These are phyloP conservation scores for Andrena cerasifolii DNA, from an alignment of 1,140 invertebrate genomes.

Conservation along the genomic window DNA sequence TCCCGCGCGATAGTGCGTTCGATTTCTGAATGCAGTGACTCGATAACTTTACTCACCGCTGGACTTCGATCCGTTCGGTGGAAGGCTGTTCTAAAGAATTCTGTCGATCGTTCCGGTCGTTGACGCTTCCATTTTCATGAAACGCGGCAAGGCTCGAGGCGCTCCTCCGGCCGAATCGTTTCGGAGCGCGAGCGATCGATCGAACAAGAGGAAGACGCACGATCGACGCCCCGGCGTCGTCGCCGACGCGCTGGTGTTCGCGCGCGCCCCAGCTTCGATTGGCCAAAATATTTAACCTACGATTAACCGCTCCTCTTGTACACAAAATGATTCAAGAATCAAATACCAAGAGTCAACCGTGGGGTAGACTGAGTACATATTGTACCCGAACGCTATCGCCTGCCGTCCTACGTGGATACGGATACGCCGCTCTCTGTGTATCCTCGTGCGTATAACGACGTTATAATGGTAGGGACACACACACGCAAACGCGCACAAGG, in stretches of 20 bases:
- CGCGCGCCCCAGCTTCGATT: conserved; percentile 34
- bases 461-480: conserved; percentile 62
- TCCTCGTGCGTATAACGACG: conserved; percentile 54
- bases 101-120: too few species aligned
- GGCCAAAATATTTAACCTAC: conserved; percentile 81
- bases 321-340: conserved; percentile 82
- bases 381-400: conserved; percentile 75
- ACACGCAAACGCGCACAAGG: conserved; percentile 16
- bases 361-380: conserved; percentile 81
- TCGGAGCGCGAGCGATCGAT: too few species aligned
- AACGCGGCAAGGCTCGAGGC: too few species aligned
- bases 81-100: too few species aligned
- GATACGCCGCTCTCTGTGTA: conserved; percentile 41
- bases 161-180: too few species aligned
- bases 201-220: too few species aligned
- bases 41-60: too few species aligned
- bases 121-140: too few species aligned
- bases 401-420: conserved; percentile 68
- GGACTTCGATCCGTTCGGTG: too few species aligned
- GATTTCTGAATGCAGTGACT: too few species aligned
- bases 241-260: neutral
- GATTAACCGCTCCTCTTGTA: conserved; percentile 79
- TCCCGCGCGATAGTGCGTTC: neutral
- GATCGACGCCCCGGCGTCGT: neutral
- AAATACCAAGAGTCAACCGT: conserved; percentile 81